Percentiles rank a stretch among this genome's conserved stretches.
Evolutionary conservation across 2,797 vertebrate genomes (phyloP).

Genomic region (Lagodon rhomboides): DNA sequence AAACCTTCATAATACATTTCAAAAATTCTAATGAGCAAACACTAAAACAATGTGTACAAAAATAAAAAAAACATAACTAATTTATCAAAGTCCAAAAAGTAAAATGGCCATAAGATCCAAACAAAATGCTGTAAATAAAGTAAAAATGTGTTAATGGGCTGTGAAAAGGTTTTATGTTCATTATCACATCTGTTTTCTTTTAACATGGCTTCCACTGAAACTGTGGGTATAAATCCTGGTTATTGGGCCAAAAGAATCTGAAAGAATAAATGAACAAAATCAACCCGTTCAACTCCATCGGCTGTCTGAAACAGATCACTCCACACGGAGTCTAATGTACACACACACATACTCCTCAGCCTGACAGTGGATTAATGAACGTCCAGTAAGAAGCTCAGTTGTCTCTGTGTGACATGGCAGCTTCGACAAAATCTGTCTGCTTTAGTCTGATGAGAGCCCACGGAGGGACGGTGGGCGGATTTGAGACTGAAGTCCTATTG

Average conservation of each 20-base stretch:
- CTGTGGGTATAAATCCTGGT: constrained; percentile 31
- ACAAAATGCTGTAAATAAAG: background rate
- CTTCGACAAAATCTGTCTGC: constrained; percentile 57
- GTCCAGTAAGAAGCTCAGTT: constrained; percentile 45
- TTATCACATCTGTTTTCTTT: constrained; percentile 31
- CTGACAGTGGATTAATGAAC: constrained; percentile 50
- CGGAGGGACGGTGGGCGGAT: background rate
- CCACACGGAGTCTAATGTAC: constrained; percentile 9
- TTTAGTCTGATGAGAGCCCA: constrained; percentile 41
- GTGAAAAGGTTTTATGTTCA: constrained; percentile 12
- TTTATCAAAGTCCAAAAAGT: background rate
- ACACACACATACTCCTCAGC: constrained; percentile 2
- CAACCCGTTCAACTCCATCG: constrained; percentile 15
- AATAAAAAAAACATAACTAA: too few species aligned
- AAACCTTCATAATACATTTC: background rate
- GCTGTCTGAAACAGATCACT: constrained; percentile 48
- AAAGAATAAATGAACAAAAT: constrained; percentile 42
- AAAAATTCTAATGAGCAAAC: too few species aligned
- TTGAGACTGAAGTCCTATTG: constrained; percentile 41
- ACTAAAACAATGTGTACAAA: too few species aligned
- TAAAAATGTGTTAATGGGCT: background rate
- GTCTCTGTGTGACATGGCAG: constrained; percentile 22
- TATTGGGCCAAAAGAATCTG: constrained; percentile 19
- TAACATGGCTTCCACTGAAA: constrained; percentile 24
- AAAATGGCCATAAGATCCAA: background rate